phyloP scores from a whole-genome alignment of 2,113 vertebrate species.

The Gavialis gangeticus region DNA sequence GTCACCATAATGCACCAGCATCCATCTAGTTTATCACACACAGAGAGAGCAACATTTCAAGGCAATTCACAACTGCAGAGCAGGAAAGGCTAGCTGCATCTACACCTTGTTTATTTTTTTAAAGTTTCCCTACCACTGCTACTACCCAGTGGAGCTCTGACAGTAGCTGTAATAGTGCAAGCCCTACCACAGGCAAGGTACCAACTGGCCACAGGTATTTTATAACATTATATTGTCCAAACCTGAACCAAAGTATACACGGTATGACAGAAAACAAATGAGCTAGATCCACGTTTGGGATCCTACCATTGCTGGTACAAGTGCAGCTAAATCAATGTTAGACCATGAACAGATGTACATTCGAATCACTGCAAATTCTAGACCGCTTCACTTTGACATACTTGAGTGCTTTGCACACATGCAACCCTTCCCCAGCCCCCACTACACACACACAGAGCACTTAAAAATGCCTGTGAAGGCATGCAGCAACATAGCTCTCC shows the following conservation, averaged over 20 bases:
- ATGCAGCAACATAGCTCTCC: no score
- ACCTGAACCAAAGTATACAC: not conserved
- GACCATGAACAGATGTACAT: no score
- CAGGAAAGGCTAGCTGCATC: not conserved
- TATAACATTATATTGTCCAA: not conserved
- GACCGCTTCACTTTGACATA: no score
- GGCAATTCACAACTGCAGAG: not conserved
- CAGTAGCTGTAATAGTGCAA: not conserved
- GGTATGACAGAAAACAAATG: not conserved
- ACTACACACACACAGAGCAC: no score
- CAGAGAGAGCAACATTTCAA: not conserved
- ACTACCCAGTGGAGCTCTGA: fast-evolving
- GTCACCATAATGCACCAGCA: not conserved
- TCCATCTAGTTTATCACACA: not conserved
- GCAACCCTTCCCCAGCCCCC: no score
- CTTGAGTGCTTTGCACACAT: no score
- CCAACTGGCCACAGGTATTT: not conserved
- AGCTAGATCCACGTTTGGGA: not conserved
- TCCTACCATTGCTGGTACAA: not conserved
- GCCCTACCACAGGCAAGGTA: not conserved
- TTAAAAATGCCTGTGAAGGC: no score
- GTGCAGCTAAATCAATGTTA: not conserved
- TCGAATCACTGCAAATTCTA: no score
- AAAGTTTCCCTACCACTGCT: not conserved
- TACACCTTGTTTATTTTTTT: not conserved